Percentiles rank a stretch among this genome's conserved stretches.
These are phyloP conservation scores for Melolontha melolontha DNA, from an alignment of 2,888 invertebrate species.

Conservation along the genomic window DNA sequence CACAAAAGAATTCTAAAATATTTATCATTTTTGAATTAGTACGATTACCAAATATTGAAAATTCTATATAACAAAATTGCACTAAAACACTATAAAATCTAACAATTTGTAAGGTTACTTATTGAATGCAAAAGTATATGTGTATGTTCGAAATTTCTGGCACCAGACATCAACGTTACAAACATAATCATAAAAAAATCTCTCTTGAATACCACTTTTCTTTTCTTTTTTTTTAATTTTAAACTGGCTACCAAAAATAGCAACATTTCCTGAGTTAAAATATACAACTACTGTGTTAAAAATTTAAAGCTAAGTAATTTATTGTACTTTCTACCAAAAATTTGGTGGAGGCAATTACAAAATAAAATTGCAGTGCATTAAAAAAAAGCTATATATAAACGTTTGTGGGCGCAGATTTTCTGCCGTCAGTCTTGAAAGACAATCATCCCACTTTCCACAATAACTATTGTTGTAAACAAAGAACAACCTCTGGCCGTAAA, in stretches of 20 bases:
- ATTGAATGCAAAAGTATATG: conserved; percentile 27
- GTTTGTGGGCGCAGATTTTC: conserved; percentile 51
- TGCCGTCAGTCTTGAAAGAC: conserved; percentile 50
- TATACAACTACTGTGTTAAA: conserved; percentile 54
- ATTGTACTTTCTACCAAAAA: conserved; percentile 61
- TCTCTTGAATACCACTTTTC: conserved; percentile 21
- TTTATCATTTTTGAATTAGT: conserved; percentile 1
- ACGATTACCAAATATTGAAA: not conserved
- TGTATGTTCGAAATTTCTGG: conserved; percentile 27
- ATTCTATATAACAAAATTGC: conserved; percentile 21
- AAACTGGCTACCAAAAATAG: conserved; percentile 44
- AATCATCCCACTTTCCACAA: conserved; percentile 45
- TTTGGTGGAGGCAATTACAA: conserved; percentile 51
- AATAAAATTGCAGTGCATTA: conserved; percentile 56
- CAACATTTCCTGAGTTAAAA: conserved; percentile 55
- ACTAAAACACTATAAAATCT: conserved; percentile 8
- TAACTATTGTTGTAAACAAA: conserved; percentile 33
- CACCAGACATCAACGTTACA: conserved; percentile 28
- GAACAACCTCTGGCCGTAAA: conserved; percentile 38
- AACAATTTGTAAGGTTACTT: conserved; percentile 33
- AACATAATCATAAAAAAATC: conserved; percentile 29
- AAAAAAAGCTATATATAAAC: conserved; percentile 56
- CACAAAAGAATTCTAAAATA: no score
- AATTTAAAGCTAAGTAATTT: conserved; percentile 59
- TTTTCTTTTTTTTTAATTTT: no score